These are phyloP conservation scores for Pomatostomus ruficeps DNA, from an alignment of 2,113 vertebrate species.

Conservation along the genomic window DNA sequence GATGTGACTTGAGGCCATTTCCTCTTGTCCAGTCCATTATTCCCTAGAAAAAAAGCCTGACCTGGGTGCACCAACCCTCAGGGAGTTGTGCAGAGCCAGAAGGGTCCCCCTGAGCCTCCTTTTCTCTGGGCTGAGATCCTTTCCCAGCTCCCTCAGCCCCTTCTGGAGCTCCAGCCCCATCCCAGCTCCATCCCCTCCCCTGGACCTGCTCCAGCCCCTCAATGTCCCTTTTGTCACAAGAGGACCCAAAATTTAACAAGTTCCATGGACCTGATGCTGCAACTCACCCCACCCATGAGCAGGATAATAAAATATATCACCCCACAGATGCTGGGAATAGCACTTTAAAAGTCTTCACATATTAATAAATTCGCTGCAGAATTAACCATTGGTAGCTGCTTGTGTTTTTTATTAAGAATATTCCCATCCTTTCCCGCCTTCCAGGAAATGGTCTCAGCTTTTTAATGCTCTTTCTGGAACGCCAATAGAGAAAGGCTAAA, in stretches of 20 bases:
- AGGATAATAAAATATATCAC: background rate
- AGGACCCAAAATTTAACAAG: background rate
- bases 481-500: background rate
- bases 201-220: background rate
- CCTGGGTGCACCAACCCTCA: background rate
- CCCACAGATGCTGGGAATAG: background rate
- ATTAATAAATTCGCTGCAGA: background rate
- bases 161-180: background rate
- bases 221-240: rapidly evolving
- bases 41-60: rapidly evolving
- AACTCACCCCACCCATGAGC: background rate
- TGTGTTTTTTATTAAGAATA: background rate
- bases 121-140: background rate
- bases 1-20: background rate
- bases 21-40: background rate
- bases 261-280: background rate
- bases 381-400: background rate
- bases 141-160: background rate
- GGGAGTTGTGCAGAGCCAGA: background rate
- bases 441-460: constrained; percentile 20
- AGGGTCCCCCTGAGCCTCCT: background rate
- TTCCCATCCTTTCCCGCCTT: background rate
- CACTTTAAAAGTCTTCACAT: background rate
- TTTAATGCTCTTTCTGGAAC: constrained; percentile 17
- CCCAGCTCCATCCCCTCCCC: too few species aligned